phyloP scores from a whole-genome alignment of 2,797 vertebrate genomes.

The Oceanodroma leucorhoa region DNA sequence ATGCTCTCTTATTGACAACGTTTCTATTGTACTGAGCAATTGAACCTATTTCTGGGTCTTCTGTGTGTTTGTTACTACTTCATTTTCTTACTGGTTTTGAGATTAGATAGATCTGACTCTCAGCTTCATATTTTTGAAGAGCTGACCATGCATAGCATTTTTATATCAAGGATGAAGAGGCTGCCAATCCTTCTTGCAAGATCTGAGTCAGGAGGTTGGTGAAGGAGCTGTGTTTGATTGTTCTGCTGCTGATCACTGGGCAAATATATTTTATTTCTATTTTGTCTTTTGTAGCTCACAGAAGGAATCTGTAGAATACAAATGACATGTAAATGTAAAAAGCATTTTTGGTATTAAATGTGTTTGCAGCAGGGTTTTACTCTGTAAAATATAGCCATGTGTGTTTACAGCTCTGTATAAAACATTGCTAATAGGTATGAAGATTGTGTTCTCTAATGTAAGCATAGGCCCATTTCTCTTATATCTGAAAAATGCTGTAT shows the following conservation, averaged over 20 bases:
- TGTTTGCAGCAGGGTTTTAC: background rate
- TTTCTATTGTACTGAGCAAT: background rate
- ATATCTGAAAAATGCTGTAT: background rate
- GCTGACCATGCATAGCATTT: background rate
- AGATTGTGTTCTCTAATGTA: background rate
- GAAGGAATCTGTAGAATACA: background rate
- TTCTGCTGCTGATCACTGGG: background rate
- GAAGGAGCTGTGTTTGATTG: background rate
- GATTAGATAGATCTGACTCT: background rate
- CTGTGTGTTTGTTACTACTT: background rate
- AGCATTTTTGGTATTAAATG: background rate
- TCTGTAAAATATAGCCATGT: background rate
- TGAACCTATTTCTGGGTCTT: background rate
- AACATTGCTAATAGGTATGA: background rate
- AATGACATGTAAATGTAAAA: background rate
- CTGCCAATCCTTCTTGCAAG: background rate
- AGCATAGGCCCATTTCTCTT: background rate
- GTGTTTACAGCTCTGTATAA: background rate
- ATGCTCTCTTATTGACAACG: background rate
- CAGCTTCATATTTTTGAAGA: background rate
- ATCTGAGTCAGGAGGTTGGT: background rate
- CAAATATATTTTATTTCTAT: background rate
- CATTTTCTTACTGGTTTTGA: background rate
- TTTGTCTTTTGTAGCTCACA: background rate
- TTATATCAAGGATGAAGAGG: background rate